A percentile compares a stretch with the other conserved stretches of the same genome.
These are phyloP conservation scores for Poicephalus gulielmi DNA, from an alignment of 2,113 vertebrate species.

Conservation along the genomic window DNA sequence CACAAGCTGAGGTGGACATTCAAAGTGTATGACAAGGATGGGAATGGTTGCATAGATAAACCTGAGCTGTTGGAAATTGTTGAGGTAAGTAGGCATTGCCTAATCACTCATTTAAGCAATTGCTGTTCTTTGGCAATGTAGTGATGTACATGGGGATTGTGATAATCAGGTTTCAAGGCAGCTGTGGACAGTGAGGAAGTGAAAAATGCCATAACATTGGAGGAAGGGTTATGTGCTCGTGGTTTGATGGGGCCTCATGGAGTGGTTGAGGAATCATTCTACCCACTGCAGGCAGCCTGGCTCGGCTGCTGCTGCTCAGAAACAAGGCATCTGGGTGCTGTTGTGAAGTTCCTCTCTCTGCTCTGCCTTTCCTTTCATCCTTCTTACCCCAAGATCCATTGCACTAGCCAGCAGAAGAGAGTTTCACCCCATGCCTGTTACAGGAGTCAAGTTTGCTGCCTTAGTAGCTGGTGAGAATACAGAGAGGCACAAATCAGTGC, in stretches of 20 bases:
- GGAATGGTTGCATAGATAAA: constrained; percentile 93
- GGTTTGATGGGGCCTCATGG: neutral
- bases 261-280: neutral
- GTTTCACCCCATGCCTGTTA: fast-evolving
- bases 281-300: neutral
- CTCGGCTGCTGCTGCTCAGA: neutral
- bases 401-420: neutral
- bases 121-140: neutral
- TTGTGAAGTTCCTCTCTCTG: neutral
- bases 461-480: neutral
- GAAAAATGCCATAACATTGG: neutral
- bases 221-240: neutral
- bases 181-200: neutral
- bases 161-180: neutral
- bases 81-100: constrained; percentile 79
- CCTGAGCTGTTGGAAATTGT: constrained; percentile 93
- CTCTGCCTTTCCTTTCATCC: neutral
- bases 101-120: neutral
- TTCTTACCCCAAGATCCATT: too few relatives aligned
- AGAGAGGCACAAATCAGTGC: neutral
- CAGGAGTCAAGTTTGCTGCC: neutral
- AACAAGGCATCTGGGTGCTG: neutral
- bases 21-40: constrained; percentile 95
- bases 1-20: constrained; percentile 97
- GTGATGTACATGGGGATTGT: neutral